Percentiles rank a stretch among this genome's conserved stretches.
These are phyloP conservation scores for Notothenia coriiceps DNA, from an alignment of 2,113 vertebrate species.

Conservation along the genomic window DNA sequence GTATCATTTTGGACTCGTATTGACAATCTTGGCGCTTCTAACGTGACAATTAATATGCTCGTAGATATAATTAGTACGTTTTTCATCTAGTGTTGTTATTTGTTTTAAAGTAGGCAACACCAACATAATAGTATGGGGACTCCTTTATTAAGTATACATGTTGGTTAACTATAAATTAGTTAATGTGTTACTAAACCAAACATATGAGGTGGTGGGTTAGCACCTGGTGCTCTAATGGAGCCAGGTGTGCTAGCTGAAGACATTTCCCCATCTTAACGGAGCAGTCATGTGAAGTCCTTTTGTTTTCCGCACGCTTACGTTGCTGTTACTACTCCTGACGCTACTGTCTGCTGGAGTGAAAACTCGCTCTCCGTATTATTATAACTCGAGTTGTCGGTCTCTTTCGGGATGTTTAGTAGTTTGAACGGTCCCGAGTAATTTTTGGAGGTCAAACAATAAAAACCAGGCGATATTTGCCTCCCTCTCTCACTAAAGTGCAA, in stretches of 20 bases:
- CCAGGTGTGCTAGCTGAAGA: neutral
- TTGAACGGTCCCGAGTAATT: neutral
- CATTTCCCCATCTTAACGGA: neutral
- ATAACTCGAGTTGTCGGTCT: conserved; percentile 19
- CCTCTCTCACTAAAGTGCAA: conserved; percentile 32
- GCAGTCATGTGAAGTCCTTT: conserved; percentile 60
- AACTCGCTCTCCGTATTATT: conserved; percentile 31
- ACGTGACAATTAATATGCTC: conserved; percentile 3
- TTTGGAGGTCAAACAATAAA: neutral
- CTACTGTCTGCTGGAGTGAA: conserved; percentile 21
- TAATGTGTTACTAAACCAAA: neutral
- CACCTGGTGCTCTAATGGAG: neutral
- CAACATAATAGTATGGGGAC: neutral
- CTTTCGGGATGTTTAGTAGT: neutral
- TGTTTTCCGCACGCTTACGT: conserved; percentile 68
- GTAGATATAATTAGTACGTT: neutral
- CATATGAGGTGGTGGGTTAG: neutral
- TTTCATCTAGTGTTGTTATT: neutral
- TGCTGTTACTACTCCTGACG: conserved; percentile 24
- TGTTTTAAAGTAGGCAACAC: neutral
- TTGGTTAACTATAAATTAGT: neutral
- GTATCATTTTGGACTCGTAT: neutral
- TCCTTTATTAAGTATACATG: neutral
- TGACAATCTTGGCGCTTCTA: neutral
- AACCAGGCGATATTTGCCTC: neutral